A percentile compares a stretch with the other conserved stretches of the same genome.
These are phyloP conservation scores for Dendrocincla fuliginosa DNA, from an alignment of 2,797 vertebrate species.

Conservation along the genomic window DNA sequence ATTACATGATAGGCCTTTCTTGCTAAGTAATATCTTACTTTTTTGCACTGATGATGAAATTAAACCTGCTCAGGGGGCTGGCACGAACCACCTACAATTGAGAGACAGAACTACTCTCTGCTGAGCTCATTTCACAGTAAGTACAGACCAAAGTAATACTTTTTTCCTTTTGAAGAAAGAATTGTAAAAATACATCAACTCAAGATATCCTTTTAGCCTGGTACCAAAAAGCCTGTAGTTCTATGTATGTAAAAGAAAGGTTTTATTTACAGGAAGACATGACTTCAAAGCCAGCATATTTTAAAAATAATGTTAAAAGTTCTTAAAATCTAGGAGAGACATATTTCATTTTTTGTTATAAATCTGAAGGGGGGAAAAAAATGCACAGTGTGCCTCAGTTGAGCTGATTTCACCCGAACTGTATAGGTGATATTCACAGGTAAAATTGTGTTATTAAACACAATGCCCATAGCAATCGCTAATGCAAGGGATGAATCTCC, in stretches of 20 bases:
- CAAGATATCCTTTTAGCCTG: not conserved
- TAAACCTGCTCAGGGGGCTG: not conserved
- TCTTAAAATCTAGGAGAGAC: not conserved
- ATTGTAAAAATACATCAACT: not conserved
- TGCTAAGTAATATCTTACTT: slow-evolving; percentile 32
- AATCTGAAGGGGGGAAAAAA: not conserved
- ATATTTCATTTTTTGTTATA: not conserved
- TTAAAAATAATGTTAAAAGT: not conserved
- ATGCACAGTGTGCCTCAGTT: not conserved
- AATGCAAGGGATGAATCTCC: not conserved
- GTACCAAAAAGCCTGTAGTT: not conserved
- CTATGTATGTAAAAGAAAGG: not conserved
- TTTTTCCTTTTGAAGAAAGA: not conserved
- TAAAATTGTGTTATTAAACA: not conserved
- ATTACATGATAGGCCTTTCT: slow-evolving; percentile 21
- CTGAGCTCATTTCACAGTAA: not conserved
- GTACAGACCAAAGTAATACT: not conserved
- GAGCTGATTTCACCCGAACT: not conserved
- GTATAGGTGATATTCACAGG: not conserved
- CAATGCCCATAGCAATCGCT: not conserved
- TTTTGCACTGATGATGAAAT: slow-evolving; percentile 31
- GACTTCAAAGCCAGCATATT: not conserved
- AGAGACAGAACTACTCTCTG: not conserved
- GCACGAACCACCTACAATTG: not conserved
- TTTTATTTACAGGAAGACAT: not conserved